These are phyloP conservation scores for Rhabdophis nuchalis DNA, from an alignment of 2,797 vertebrate genomes.

Conservation along the genomic window DNA sequence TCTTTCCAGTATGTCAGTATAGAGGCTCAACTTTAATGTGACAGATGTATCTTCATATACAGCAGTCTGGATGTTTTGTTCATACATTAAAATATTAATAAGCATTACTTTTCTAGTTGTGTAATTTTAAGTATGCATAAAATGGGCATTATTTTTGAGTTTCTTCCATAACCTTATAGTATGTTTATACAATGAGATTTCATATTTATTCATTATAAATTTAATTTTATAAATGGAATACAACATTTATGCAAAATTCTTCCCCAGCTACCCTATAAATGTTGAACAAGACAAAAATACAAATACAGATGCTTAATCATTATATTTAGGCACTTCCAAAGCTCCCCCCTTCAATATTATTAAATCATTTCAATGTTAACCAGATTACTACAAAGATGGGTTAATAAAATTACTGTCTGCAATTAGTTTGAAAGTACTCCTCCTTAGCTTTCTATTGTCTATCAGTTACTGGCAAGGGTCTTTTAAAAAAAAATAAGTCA, in stretches of 20 bases:
- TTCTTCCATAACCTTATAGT: slow-evolving; percentile 19
- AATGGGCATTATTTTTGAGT: slow-evolving; percentile 53
- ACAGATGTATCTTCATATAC: slow-evolving; percentile 86
- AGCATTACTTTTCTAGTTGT: slow-evolving; percentile 77
- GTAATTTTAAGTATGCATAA: slow-evolving; percentile 70
- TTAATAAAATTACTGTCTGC: not conserved
- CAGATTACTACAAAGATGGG: not conserved
- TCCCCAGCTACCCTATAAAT: slow-evolving; percentile 19
- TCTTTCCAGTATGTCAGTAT: slow-evolving; percentile 81
- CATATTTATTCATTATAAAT: slow-evolving; percentile 10
- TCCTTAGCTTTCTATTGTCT: not conserved
- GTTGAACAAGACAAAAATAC: not conserved
- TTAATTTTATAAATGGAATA: slow-evolving; percentile 43
- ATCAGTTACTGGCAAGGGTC: rapidly evolving
- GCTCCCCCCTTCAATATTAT: not conserved
- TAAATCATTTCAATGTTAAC: slow-evolving; percentile 1
- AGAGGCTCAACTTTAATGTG: slow-evolving; percentile 86
- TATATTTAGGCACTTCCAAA: slow-evolving; percentile 24
- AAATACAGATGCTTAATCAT: slow-evolving; percentile 9
- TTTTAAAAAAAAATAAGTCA: not conserved
- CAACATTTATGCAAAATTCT: slow-evolving; percentile 3
- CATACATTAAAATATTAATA: slow-evolving; percentile 87
- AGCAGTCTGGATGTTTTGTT: slow-evolving; percentile 85
- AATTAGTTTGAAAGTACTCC: not conserved
- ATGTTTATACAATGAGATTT: slow-evolving; percentile 38